phyloP scores from a whole-genome alignment of 2,888 invertebrate genomes.

The Physocephala rufipes region DNA sequence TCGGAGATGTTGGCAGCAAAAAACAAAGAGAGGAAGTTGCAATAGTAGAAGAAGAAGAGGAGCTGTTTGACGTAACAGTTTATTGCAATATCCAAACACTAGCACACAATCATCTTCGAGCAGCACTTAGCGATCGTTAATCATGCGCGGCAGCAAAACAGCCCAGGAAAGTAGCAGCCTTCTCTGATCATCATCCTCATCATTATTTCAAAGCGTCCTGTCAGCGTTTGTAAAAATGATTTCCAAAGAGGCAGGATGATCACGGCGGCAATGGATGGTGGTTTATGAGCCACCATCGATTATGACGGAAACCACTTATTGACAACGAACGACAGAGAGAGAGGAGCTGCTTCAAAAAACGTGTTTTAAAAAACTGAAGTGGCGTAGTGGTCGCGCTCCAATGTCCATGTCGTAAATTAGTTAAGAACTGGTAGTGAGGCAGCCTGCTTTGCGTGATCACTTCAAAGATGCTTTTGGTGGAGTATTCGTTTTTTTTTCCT shows the following conservation, averaged over 20 bases:
- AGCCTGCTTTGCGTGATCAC: neutral
- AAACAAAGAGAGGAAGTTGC: too few relatives aligned
- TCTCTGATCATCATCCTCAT: neutral
- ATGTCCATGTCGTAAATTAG: neutral
- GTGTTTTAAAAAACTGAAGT: constrained; percentile 1
- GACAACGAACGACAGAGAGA: constrained; percentile 32
- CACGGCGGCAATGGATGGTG: neutral
- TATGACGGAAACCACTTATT: constrained; percentile 47
- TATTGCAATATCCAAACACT: neutral
- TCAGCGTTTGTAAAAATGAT: neutral
- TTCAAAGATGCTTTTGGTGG: too few relatives aligned
- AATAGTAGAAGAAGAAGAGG: neutral
- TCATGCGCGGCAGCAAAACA: constrained; percentile 17
- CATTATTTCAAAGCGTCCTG: neutral
- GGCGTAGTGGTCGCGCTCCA: neutral
- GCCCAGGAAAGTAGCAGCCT: neutral
- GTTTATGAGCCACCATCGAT: constrained; percentile 45
- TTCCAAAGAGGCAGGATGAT: neutral
- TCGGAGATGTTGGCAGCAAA: neutral
- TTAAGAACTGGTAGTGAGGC: neutral
- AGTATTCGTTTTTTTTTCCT: neutral
- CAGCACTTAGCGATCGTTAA: neutral
- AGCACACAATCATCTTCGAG: neutral
- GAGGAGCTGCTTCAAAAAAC: constrained; percentile 5
- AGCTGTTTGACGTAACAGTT: constrained; percentile 6